Conservation (phyloP, 2,113 vertebrate genomes). For the Channa argus region DNA sequence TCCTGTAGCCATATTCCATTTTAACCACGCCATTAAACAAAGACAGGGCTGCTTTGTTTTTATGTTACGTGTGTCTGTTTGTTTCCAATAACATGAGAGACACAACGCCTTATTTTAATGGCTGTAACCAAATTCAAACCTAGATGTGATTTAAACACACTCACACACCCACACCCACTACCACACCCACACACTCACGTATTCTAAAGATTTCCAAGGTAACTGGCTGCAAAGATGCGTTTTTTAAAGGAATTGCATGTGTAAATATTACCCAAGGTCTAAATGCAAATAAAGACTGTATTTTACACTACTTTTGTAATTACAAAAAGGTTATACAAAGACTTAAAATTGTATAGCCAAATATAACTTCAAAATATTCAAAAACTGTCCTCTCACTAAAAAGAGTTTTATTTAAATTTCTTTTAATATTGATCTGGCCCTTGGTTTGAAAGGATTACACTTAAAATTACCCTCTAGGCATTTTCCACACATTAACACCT, state of each 20-base stretch:
- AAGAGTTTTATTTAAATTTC: too few species aligned
- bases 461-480: conserved; percentile 7
- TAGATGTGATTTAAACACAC: background rate
- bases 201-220: background rate
- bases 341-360: too few species aligned
- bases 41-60: conserved; percentile 48
- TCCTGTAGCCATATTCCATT: conserved; percentile 19
- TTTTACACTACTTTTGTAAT: too few species aligned
- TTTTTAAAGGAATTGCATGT: background rate
- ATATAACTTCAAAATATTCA: too few species aligned
- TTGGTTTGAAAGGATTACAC: background rate
- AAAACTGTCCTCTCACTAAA: too few species aligned
- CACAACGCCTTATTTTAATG: conserved; percentile 4
- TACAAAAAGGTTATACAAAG: too few species aligned
- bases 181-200: too few species aligned
- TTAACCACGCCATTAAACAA: conserved; percentile 61
- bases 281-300: conserved; percentile 4
- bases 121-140: conserved; percentile 7
- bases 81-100: conserved; percentile 31
- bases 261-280: background rate
- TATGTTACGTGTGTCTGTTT: conserved; percentile 55
- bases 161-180: too few species aligned
- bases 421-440: conserved; percentile 2
- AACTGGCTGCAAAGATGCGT: background rate
- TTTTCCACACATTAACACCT: background rate